Evolutionary conservation across 1,140 invertebrate species (phyloP), one percentile per base, ranked within the genome.

Genomic region (Drosophila tsacasi): DNA sequence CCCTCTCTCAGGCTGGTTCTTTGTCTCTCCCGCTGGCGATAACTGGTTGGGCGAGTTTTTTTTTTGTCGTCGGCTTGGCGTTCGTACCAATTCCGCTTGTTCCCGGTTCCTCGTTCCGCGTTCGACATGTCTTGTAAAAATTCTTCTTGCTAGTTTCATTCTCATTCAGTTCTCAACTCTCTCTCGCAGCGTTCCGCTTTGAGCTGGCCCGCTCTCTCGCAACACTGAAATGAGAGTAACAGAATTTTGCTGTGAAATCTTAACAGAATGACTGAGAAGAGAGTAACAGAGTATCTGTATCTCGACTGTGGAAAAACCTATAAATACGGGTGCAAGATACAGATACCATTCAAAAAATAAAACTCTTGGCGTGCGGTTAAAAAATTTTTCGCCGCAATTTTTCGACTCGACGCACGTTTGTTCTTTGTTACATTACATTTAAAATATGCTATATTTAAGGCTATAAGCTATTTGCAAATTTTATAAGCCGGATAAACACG

Each of bases 11-110:
- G 37, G 55, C 58, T 64, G 59, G 73, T 81, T 84, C 82, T 86
- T 86, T 89, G 84, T 74, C 50, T 75, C 73, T 81, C 79, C 75
- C 65, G 68, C 61, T 64, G 61, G 66, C 73, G 23, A 61, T 74
- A 89, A 89, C 84, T 89, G 84, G 84, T 89, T 89, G 84, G 81
- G 85, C 84, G 84, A 89, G 85, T 89, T 89, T 87, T 84, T 32
- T 32, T 69, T 39, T 49, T 39, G 19, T 49, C 49, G 63, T 52
- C 55, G 72, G 64, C 27, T 79, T 68, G 52, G 78, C 54, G 50
- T 50, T 79, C 66, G 77, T 79, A 59, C 35, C 76, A 37, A 30
- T 72, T 52, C 57, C 55, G 46, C 44, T 23, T 62, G 77, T 64
- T 72, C 54, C 52, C n/a, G 59, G 59, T 73, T 76, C 54, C 42